These are phyloP conservation scores for Ophion costatus DNA, from an alignment of 2,888 invertebrate genomes.

Conservation along the genomic window DNA sequence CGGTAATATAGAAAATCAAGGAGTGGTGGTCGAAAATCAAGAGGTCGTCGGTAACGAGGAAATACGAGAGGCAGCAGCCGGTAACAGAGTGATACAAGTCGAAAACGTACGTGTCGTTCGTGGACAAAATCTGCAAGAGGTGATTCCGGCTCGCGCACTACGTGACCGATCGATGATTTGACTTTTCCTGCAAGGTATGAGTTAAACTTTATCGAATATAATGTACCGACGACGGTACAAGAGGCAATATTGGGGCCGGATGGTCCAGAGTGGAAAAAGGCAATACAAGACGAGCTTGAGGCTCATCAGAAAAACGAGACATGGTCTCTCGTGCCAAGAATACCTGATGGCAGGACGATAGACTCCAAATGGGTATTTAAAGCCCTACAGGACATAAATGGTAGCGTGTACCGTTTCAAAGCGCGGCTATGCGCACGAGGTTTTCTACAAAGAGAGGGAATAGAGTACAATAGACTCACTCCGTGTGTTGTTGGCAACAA, in stretches of 20 bases:
- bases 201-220: constrained; percentile 28
- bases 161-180: constrained; percentile 37
- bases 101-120: neutral
- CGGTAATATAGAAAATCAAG: too few relatives aligned
- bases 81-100: neutral
- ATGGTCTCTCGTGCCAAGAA: constrained; percentile 44
- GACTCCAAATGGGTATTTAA: constrained; percentile 56
- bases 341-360: constrained; percentile 1
- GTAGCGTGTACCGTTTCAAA: constrained; percentile 12
- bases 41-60: neutral
- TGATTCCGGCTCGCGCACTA: constrained; percentile 7
- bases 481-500: neutral
- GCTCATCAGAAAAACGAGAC: constrained; percentile 42
- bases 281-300: constrained; percentile 35
- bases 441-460: constrained; percentile 28
- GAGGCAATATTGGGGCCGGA: constrained; percentile 46
- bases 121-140: too few relatives aligned
- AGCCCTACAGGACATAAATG: neutral
- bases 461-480: constrained; percentile 47
- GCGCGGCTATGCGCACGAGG: constrained; percentile 54
- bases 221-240: constrained; percentile 36
- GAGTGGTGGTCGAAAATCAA: constrained; percentile 2
- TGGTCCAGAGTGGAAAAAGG: constrained; percentile 41
- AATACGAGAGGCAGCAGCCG: neutral
- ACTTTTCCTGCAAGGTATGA: neutral